Evolutionary conservation across 2,113 vertebrate genomes (phyloP).

Genomic region (Pontoporia blainvillei): DNA sequence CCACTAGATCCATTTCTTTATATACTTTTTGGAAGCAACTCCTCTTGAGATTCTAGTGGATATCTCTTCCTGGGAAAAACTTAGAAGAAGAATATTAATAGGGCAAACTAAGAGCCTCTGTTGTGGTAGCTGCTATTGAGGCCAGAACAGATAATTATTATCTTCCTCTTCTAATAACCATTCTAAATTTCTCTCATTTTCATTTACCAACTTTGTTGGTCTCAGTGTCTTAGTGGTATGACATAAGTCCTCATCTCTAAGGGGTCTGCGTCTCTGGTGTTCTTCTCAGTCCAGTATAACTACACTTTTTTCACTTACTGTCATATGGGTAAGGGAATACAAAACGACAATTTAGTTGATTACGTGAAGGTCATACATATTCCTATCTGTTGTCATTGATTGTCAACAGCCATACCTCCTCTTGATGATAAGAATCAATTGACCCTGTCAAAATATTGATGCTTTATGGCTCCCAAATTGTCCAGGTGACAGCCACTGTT

Average conservation of each 20-base stretch:
- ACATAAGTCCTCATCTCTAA: background rate
- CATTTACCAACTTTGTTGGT: background rate
- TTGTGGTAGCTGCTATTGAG: background rate
- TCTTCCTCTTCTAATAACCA: background rate
- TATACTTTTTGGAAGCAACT: background rate
- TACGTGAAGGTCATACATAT: background rate
- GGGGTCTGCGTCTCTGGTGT: background rate
- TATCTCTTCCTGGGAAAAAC: background rate
- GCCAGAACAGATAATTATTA: background rate
- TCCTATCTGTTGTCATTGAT: background rate
- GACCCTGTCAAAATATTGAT: background rate
- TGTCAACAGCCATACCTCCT: background rate
- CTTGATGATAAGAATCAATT: background rate
- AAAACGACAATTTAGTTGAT: background rate
- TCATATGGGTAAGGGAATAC: background rate
- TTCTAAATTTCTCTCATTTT: background rate
- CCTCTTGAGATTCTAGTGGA: background rate
- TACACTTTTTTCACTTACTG: background rate
- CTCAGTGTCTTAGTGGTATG: background rate
- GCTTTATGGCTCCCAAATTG: background rate
- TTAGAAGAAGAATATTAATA: background rate
- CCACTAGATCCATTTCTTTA: background rate
- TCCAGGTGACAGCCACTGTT: background rate
- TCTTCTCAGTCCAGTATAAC: background rate
- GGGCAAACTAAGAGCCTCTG: background rate